A percentile compares a stretch with the other conserved stretches of the same genome.
These are phyloP conservation scores for Tenthredo distinguenda DNA, from an alignment of 2,888 invertebrate species.

Conservation along the genomic window DNA sequence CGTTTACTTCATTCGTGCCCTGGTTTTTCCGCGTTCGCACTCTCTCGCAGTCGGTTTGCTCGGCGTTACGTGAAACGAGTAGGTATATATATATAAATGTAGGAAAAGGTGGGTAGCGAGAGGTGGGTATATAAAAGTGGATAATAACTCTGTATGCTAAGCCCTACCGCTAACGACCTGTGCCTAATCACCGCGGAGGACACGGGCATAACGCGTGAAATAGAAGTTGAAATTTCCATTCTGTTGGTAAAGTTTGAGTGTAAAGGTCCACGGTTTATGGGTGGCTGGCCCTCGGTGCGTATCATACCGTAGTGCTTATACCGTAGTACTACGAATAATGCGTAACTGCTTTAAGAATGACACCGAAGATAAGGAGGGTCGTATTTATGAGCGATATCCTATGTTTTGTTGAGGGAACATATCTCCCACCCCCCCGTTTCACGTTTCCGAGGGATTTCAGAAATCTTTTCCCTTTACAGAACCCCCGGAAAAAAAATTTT, in stretches of 20 bases:
- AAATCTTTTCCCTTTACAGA: neutral
- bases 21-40: neutral
- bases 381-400: conserved; percentile 43
- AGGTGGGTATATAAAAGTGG: conserved; percentile 43
- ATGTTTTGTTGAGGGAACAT: conserved; percentile 12
- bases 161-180: conserved; percentile 43
- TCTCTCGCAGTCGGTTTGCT: neutral
- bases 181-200: conserved; percentile 51
- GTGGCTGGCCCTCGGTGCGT: conserved; percentile 20
- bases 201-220: conserved; percentile 51
- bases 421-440: neutral
- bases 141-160: conserved; percentile 44
- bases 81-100: neutral
- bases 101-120: neutral
- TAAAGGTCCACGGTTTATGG: conserved; percentile 42
- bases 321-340: conserved; percentile 28
- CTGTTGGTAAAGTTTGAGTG: conserved; percentile 31
- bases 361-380: conserved; percentile 47
- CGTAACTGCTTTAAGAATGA: conserved; percentile 45
- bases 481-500: neutral
- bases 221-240: conserved; percentile 52
- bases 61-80: conserved; percentile 44
- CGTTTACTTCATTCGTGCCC: neutral
- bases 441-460: conserved; percentile 15
- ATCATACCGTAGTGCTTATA: conserved; percentile 19